Conservation (phyloP, 2,888 invertebrate species). For the Drosophila anceps region DNA sequence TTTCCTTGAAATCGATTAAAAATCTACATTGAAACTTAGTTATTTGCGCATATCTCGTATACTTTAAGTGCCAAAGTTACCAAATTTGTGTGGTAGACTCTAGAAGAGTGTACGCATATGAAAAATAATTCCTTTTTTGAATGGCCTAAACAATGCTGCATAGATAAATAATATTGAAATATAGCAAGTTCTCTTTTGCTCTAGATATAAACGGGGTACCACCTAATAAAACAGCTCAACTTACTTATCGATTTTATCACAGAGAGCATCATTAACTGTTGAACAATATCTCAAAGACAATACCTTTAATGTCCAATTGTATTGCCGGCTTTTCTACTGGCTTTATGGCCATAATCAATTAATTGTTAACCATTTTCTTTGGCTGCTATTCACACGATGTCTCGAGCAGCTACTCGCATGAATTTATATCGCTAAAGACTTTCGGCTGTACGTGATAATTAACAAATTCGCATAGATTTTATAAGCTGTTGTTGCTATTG, state of each 20-base stretch:
- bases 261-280: neutral
- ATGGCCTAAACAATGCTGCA: neutral
- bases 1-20: neutral
- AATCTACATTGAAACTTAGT: neutral
- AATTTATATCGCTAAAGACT: slow-evolving; percentile 31
- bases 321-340: slow-evolving; percentile 7
- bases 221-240: neutral
- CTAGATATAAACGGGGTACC: neutral
- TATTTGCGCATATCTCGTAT: neutral
- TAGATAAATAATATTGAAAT: neutral
- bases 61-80: neutral
- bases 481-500: neutral
- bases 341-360: slow-evolving; percentile 27
- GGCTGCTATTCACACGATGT: slow-evolving; percentile 40
- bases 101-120: neutral
- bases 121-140: neutral
- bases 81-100: neutral
- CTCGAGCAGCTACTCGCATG: slow-evolving; percentile 28
- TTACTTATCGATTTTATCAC: too few relatives aligned
- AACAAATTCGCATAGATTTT: slow-evolving; percentile 61
- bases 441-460: slow-evolving; percentile 65
- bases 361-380: slow-evolving; percentile 23
- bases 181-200: neutral
- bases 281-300: neutral
- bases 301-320: slow-evolving; percentile 17